Base-by-base conservation (phyloP, 2,113 vertebrate species). In the Electrona antarctica region DNA sequence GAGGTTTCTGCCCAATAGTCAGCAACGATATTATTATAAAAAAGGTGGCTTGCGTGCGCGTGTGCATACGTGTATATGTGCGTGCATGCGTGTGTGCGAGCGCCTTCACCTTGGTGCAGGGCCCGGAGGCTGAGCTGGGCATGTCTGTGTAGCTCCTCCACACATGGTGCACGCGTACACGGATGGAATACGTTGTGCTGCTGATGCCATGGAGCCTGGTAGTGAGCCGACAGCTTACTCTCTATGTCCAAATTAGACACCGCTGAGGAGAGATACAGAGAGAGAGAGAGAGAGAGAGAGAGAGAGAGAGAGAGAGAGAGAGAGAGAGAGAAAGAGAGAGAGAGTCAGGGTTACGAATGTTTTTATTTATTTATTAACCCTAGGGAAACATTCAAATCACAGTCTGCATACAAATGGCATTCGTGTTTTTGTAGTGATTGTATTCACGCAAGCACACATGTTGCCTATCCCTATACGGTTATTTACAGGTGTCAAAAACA, bases 171-270 rank as follows among this genome's bases (percentile, higher is more conserved):
- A 56, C 97, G 94, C 47, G 93, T 96, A 73, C 94, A 95, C 0
- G 96, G 94, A 55, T 97, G 94, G 78, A 99, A 97, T 79, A 98
- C 91, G 74, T 95, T 96, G 85, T 96, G 95, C 87, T 99, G 96
- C 88, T 97, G 97, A 87, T 97, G 95, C 96, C 96, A 98, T 71
- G 95, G 94, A 5, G 96, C 93, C 78, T 93, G 95, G 89, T 96
- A 99, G 81, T 98, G 97, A n/a, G 94, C 91, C 0, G 94, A 96
- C 86, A 98, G 87, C 92, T 99, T 98, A 83, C 97, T 97, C 90
- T 99, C 98, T 29, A 91, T 81, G 50, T 99, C 97, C 91, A 99
- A 90, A 91, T 97, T 97, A 60, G 98, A 99, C 80, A 99, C 97
- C 1, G 98, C 98, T 99, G 87, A 69, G 65, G 60, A 48, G 33